phyloP scores from a whole-genome alignment of 2,797 vertebrate species.

The Lepus townsendii region DNA sequence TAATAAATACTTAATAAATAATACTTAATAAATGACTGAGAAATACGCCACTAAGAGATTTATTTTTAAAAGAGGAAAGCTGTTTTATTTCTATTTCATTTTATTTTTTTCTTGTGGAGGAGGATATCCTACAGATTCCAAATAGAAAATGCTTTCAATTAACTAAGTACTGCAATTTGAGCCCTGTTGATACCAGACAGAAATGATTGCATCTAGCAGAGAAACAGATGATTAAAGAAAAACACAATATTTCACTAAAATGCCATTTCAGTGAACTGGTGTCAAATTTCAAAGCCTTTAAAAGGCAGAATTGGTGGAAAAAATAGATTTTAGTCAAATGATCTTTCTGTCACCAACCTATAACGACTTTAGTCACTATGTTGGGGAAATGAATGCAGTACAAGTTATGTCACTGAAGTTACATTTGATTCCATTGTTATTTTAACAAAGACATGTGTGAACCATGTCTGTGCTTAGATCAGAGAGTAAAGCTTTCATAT shows the following conservation, averaged over 20 bases:
- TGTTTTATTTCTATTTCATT: not conserved
- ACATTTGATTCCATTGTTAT: not conserved
- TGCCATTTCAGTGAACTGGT: conserved; percentile 40
- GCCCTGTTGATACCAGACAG: conserved; percentile 9
- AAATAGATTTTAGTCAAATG: conserved; percentile 37
- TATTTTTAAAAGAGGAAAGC: not conserved
- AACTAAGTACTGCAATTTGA: conserved; percentile 36
- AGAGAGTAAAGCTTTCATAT: not conserved
- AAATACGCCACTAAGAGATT: not conserved
- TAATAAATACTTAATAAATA: conserved; percentile 4
- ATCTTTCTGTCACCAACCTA: not conserved
- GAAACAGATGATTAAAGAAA: conserved; percentile 59
- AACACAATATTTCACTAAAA: conserved; percentile 34
- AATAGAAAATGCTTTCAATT: conserved; percentile 60
- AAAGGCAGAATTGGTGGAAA: not conserved
- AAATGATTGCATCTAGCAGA: not conserved
- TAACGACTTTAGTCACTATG: not conserved
- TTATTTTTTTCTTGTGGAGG: not conserved
- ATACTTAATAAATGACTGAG: conserved; percentile 3
- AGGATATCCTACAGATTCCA: not conserved
- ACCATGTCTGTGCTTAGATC: not conserved
- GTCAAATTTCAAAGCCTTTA: conserved; percentile 53
- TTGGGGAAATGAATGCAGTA: not conserved
- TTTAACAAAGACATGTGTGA: not conserved
- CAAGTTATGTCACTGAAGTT: not conserved